Percentiles rank a stretch among this genome's conserved stretches.
phyloP scores from a whole-genome alignment of 1,140 invertebrate genomes.

The Ptiloglossa arizonensis region DNA sequence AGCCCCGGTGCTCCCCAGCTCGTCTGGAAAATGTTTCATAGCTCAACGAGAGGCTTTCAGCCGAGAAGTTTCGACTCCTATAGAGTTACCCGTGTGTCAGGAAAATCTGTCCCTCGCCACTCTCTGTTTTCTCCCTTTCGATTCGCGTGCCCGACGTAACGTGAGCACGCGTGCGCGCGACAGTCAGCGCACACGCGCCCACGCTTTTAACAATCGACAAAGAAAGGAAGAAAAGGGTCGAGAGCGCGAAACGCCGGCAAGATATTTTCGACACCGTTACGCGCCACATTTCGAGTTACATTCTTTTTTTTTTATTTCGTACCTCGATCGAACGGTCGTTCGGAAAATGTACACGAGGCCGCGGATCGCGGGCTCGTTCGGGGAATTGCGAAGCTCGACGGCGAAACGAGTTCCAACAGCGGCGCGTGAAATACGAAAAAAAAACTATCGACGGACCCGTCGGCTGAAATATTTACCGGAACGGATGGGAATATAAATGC shows the following conservation, averaged over 20 bases:
- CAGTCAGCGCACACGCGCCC: too few species aligned
- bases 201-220: too few species aligned
- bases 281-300: too few species aligned
- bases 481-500: constrained; percentile 12
- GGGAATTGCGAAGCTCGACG: neutral
- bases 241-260: too few species aligned
- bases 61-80: constrained; percentile 37
- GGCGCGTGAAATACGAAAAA: neutral
- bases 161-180: too few species aligned
- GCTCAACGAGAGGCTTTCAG: constrained; percentile 45
- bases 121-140: too few species aligned
- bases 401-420: neutral
- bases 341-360: too few species aligned
- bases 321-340: too few species aligned
- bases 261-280: too few species aligned
- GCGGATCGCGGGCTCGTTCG: neutral
- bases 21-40: constrained; percentile 45
- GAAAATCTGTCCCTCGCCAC: constrained; percentile 8
- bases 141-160: too few species aligned
- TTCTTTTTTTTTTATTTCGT: too few species aligned
- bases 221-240: too few species aligned
- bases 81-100: constrained; percentile 39
- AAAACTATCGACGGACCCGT: neutral
- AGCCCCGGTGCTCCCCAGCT: constrained; percentile 37
- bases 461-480: constrained; percentile 38